A percentile compares a stretch with the other conserved stretches of the same genome.
These are phyloP conservation scores for Caradrina kadenii DNA, from an alignment of 2,888 invertebrate genomes.

Conservation along the genomic window DNA sequence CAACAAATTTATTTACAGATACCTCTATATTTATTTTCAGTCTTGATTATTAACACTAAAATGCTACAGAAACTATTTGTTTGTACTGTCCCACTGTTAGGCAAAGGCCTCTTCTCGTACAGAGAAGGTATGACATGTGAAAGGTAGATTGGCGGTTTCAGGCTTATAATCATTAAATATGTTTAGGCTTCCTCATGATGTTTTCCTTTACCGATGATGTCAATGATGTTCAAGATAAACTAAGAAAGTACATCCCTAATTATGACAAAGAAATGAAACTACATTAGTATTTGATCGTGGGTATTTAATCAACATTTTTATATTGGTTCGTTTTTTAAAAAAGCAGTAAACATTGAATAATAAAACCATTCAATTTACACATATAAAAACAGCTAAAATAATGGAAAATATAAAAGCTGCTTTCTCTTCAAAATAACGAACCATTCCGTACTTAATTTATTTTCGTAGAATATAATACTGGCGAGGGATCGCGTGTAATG, in stretches of 20 bases:
- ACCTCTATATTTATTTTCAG: not conserved
- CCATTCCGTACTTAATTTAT: conserved; percentile 17
- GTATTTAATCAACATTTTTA: too few relatives aligned
- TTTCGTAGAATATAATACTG: conserved; percentile 31
- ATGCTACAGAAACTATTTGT: not conserved
- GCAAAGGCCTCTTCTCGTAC: too few relatives aligned
- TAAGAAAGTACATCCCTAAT: too few relatives aligned
- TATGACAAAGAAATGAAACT: too few relatives aligned
- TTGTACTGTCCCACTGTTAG: too few relatives aligned
- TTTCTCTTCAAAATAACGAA: conserved; percentile 17
- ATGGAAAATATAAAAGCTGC: conserved; percentile 1
- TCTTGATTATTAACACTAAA: not conserved
- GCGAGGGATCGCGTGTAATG: conserved; percentile 36
- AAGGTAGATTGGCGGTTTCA: too few relatives aligned
- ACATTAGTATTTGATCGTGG: too few relatives aligned
- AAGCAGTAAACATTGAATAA: not conserved
- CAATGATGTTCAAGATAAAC: too few relatives aligned
- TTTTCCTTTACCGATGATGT: too few relatives aligned
- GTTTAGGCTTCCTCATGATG: too few relatives aligned
- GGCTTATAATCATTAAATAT: too few relatives aligned
- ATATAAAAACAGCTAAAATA: conserved; percentile 21
- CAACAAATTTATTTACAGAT: conserved; percentile 11
- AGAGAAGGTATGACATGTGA: too few relatives aligned
- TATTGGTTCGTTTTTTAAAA: not conserved
- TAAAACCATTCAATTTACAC: conserved; percentile 1